These are phyloP conservation scores for Macropus fuliginosus DNA, from an alignment of 2,797 vertebrate genomes.

Conservation along the genomic window DNA sequence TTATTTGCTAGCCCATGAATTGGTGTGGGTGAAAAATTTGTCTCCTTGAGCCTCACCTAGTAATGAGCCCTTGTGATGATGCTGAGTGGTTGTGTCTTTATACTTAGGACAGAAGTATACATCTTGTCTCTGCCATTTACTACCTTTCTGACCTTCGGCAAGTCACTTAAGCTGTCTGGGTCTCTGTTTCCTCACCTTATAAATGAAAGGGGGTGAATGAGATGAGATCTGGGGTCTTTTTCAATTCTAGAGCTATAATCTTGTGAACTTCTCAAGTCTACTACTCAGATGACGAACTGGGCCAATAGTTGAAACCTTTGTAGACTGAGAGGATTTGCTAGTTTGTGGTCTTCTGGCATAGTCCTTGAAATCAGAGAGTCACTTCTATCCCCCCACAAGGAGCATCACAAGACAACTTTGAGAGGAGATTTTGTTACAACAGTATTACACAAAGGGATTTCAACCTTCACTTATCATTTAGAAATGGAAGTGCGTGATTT, in stretches of 20 bases:
- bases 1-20: not conserved
- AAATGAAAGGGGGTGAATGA: not conserved
- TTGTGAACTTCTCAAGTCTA: not conserved
- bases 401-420: not conserved
- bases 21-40: not conserved
- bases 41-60: not conserved
- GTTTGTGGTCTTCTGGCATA: not conserved
- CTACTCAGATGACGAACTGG: not conserved
- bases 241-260: not conserved
- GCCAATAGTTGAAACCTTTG: not conserved
- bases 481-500: not conserved
- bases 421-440: too few relatives aligned
- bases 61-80: not conserved
- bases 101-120: not conserved
- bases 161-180: not conserved
- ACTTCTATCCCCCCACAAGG: not conserved
- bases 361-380: not conserved
- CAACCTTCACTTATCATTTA: not conserved
- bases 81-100: not conserved
- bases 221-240: not conserved
- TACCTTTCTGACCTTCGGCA: not conserved
- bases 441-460: not conserved
- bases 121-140: not conserved
- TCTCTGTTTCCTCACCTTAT: not conserved
- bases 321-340: not conserved